Base-by-base conservation (phyloP, 2,888 invertebrate species). In the Azorinus chamasolen region DNA sequence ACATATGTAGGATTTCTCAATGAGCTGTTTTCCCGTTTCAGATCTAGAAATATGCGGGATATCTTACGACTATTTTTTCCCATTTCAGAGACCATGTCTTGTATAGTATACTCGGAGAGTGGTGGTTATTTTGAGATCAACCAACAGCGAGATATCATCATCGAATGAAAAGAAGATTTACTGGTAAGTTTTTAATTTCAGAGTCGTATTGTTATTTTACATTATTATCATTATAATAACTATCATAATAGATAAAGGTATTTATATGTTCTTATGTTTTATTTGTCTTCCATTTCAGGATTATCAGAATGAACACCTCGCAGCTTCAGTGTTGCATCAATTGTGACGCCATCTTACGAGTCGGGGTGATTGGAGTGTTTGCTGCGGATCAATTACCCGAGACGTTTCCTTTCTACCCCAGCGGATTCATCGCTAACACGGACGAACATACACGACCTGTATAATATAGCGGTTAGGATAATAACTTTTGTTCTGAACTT, bases 361-460 rank as follows among this genome's bases (percentile, higher is more conserved):
- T 16, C n/a, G 18, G 43, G 16, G 57, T 48, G 0, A 25, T 59
- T 16, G 45, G 53, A 2, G 58, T 72, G 14, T 59, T 22, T 59
- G 59, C 72, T 14, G 65, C 72, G 2, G 72, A 64, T 45, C 32
- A 22, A 50, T 45, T 72, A 45, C 64, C 72, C 6, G 20, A 32
- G 3, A 20, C 14, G 16, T 14, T 59, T 24, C 18, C 20, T 0
- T 20, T 20, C 12, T 41, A 37, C 39, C 72, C 58, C 10, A 43
- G 16, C 18, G 64, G 58, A 18, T 59, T 72, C 43, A 65, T 64
- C 32, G 64, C 43, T 6, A 72, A 65, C 24, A 65, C 64, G 20
- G 72, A 64, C 27, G 37, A 37, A 12, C 53, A 58, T 37, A 39
- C 20, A 4, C 32, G 32, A 32, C 32, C 20, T 32, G n/a, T n/a